Evolutionary conservation across 2,888 invertebrate species (phyloP).

Genomic region (Eutolmus rufibarbis): DNA sequence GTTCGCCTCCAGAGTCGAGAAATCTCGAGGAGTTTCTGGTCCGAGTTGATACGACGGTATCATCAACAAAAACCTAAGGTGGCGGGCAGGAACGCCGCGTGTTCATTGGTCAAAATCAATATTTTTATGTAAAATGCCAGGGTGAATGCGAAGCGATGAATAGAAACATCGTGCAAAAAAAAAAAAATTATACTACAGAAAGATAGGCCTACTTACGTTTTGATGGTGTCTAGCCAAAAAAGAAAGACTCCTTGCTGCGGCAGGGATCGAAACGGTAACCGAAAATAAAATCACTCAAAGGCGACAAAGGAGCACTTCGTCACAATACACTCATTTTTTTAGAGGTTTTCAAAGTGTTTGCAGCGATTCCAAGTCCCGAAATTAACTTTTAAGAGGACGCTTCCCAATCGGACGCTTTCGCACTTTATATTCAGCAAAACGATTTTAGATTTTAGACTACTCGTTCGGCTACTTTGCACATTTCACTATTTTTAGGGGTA

Average conservation of each 20-base stretch:
- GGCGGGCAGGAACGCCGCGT: not conserved
- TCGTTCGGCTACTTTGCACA: not conserved
- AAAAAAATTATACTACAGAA: not conserved
- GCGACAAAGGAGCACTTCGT: not conserved
- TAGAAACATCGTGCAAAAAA: not conserved
- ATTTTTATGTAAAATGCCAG: not conserved
- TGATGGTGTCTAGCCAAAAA: not conserved
- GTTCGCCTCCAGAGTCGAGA: not conserved
- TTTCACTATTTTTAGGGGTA: not conserved
- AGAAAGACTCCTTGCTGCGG: not conserved
- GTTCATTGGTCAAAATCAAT: conserved; percentile 20
- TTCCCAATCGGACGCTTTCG: not conserved
- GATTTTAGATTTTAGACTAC: not conserved
- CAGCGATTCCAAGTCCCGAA: not conserved
- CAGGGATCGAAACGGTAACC: not conserved
- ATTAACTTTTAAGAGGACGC: not conserved
- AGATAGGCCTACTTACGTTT: not conserved
- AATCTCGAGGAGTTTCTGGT: not conserved
- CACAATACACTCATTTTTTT: conserved; percentile 24
- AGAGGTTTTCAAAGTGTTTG: not conserved
- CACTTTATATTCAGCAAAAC: not conserved
- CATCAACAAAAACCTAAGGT: not conserved
- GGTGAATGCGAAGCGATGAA: not conserved
- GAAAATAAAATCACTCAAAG: conserved; percentile 2
- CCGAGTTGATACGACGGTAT: not conserved